Percentiles rank a stretch among this genome's conserved stretches.
Conservation (phyloP, 2,888 invertebrate genomes). For the Cheilosia soror region DNA sequence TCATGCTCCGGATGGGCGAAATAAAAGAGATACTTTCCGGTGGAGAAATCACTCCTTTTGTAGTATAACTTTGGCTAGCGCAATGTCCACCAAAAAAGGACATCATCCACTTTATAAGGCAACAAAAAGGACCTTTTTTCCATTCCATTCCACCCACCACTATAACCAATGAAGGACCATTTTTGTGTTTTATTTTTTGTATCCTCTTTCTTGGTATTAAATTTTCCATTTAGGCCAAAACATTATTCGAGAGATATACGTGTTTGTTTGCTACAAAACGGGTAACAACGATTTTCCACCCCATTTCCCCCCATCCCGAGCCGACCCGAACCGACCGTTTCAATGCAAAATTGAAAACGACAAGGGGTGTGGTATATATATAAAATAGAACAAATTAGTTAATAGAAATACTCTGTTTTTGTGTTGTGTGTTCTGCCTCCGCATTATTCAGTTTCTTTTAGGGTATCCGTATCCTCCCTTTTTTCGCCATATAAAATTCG, state of each 20-base stretch:
- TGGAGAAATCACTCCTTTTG: slow-evolving; percentile 51
- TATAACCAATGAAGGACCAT: slow-evolving; percentile 31
- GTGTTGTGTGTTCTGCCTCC: slow-evolving; percentile 29
- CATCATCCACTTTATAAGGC: slow-evolving; percentile 24
- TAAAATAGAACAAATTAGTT: slow-evolving; percentile 66
- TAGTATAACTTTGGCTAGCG: slow-evolving; percentile 1
- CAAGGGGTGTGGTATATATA: slow-evolving; percentile 38
- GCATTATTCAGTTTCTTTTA: slow-evolving; percentile 50
- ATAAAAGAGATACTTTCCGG: slow-evolving; percentile 65
- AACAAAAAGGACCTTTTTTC: slow-evolving; percentile 28
- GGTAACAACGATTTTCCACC: slow-evolving; percentile 64
- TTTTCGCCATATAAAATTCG: slow-evolving; percentile 19
- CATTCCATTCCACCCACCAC: slow-evolving; percentile 27
- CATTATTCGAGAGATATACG: slow-evolving; percentile 25
- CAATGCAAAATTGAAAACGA: slow-evolving; percentile 35
- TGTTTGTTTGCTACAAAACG: slow-evolving; percentile 38
- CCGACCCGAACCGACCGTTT: not conserved
- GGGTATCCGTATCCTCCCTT: slow-evolving; percentile 69
- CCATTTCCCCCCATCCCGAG: slow-evolving; percentile 45
- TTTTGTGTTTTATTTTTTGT: not conserved
- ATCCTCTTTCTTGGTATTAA: not conserved
- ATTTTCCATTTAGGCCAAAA: slow-evolving; percentile 17
- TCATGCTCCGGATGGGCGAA: slow-evolving; percentile 41
- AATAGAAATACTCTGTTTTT: slow-evolving; percentile 44
- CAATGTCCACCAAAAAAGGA: slow-evolving; percentile 36